Percentiles rank a stretch among this genome's conserved stretches.
Conservation (phyloP, 92 coral and sea anemone genomes). For the Pocillopora meandrina region DNA sequence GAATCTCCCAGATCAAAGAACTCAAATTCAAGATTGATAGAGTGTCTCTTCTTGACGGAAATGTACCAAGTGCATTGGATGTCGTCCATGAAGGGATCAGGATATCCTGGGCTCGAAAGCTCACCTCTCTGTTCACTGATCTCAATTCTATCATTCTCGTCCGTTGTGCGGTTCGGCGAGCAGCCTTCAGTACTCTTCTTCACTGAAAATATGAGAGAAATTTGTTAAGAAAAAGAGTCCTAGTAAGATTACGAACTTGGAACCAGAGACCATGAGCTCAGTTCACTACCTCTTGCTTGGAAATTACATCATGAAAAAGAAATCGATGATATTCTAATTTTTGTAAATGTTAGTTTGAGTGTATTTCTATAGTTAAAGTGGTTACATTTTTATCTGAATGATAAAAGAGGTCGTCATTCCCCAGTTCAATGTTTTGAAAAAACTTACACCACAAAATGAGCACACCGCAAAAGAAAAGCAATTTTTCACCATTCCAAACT, state of each 20-base stretch:
- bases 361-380: too few relatives aligned
- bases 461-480: too few relatives aligned
- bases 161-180: conserved; percentile 21
- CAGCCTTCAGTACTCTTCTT: conserved; percentile 20
- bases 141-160: conserved; percentile 28
- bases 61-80: conserved; percentile 77
- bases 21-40: conserved; percentile 58
- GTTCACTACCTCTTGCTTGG: too few relatives aligned
- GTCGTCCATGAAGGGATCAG: conserved; percentile 58
- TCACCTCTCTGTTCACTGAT: conserved; percentile 40
- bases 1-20: conserved; percentile 63
- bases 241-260: background rate
- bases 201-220: conserved; percentile 15
- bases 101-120: conserved; percentile 65
- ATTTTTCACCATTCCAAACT: too few relatives aligned
- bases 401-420: too few relatives aligned
- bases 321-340: too few relatives aligned
- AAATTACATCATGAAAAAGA: too few relatives aligned
- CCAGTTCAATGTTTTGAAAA: too few relatives aligned
- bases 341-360: too few relatives aligned
- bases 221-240: background rate
- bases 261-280: background rate
- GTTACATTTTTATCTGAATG: too few relatives aligned
- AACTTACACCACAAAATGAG: too few relatives aligned
- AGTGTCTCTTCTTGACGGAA: conserved; percentile 48